These are phyloP conservation scores for Nilaparvata lugens DNA, from an alignment of 1,140 invertebrate species.

Conservation along the genomic window DNA sequence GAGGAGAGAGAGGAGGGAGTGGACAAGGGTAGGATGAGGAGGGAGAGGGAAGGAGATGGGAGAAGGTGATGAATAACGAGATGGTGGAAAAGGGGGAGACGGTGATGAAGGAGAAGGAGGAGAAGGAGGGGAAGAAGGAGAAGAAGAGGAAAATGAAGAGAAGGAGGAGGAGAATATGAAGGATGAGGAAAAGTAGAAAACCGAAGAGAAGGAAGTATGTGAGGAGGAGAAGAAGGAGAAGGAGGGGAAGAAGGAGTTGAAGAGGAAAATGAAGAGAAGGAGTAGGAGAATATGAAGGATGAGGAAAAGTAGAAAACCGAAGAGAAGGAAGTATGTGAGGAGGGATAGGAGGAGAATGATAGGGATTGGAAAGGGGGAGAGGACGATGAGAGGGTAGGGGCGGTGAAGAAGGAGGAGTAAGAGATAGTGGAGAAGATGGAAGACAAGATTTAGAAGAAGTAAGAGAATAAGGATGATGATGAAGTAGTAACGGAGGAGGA, in stretches of 20 bases:
- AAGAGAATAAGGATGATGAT: not conserved
- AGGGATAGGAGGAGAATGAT: not conserved
- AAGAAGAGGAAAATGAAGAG: not conserved
- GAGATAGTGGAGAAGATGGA: not conserved
- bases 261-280: not conserved
- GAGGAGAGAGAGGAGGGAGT: not conserved
- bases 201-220: not conserved
- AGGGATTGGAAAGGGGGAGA: not conserved
- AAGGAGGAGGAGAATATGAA: not conserved
- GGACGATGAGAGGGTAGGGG: not conserved
- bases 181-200: not conserved
- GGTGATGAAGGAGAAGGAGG: slow-evolving; percentile 1
- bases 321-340: not conserved
- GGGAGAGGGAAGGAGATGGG: not conserved
- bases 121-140: not conserved
- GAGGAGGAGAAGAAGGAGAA: too few relatives aligned
- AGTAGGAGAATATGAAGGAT: not conserved
- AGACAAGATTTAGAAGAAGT: not conserved
- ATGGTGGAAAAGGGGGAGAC: not conserved
- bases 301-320: too few relatives aligned
- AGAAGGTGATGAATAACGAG: not conserved
- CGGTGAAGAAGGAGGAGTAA: not conserved
- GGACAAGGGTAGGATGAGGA: not conserved
- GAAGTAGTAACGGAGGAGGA: too few relatives aligned
- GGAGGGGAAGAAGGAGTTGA: not conserved